Evolutionary conservation across 2,888 invertebrate genomes (phyloP).

Genomic region (Aradus depressus): DNA sequence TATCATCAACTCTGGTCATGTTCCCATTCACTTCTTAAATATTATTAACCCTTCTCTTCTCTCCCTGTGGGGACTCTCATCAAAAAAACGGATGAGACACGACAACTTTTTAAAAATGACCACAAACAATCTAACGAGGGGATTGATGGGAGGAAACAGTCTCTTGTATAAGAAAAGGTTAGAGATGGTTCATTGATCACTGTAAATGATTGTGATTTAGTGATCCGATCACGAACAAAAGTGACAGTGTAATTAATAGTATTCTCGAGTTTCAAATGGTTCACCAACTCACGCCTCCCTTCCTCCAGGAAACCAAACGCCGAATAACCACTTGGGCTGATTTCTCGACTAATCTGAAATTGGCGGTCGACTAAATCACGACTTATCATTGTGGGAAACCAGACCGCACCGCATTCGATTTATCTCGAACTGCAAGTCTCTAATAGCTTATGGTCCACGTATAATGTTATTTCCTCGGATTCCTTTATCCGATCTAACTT

Average conservation of each 20-base stretch:
- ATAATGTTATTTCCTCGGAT: too few relatives aligned
- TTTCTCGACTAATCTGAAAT: too few relatives aligned
- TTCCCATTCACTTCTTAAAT: constrained; percentile 12
- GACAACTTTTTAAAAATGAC: constrained; percentile 16
- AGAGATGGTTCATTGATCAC: constrained; percentile 17
- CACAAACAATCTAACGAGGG: constrained; percentile 19
- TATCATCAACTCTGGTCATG: constrained; percentile 15
- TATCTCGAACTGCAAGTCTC: too few relatives aligned
- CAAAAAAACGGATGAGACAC: neutral
- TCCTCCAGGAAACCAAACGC: neutral
- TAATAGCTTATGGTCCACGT: too few relatives aligned
- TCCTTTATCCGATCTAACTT: too few relatives aligned
- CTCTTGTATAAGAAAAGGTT: constrained; percentile 17
- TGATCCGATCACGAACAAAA: constrained; percentile 14
- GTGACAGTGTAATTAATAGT: constrained; percentile 19
- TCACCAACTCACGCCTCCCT: constrained; percentile 3
- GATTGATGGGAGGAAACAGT: constrained; percentile 17
- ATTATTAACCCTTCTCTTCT: constrained; percentile 2
- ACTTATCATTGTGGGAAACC: too few relatives aligned
- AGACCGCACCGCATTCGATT: too few relatives aligned
- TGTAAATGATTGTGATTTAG: constrained; percentile 17
- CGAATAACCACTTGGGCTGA: too few relatives aligned
- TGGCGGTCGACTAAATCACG: too few relatives aligned
- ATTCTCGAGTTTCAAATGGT: too few relatives aligned
- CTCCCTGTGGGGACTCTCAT: neutral